A percentile compares a stretch with the other conserved stretches of the same genome.
phyloP scores from a whole-genome alignment of 2,797 vertebrate genomes.

The Dendrocincla tyrannina region DNA sequence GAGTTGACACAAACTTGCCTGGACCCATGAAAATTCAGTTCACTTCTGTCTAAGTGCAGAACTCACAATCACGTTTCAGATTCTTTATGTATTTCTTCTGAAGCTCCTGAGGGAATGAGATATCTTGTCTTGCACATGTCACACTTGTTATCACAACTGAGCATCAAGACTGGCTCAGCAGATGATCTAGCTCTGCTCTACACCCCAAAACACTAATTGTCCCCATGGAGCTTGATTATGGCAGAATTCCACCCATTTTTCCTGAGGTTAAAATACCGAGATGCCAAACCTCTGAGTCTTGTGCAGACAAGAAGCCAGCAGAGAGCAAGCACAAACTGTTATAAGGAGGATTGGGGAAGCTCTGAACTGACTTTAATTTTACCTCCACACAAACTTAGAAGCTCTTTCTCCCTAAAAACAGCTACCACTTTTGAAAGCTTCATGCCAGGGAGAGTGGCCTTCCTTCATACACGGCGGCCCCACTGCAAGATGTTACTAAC shows the following conservation, averaged over 20 bases:
- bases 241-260: background rate
- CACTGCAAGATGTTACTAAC: background rate
- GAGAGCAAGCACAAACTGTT: background rate
- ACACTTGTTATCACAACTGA: background rate
- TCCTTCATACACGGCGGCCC: background rate
- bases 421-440: background rate
- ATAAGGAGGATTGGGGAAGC: background rate
- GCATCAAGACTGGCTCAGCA: background rate
- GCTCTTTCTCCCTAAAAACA: background rate
- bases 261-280: background rate
- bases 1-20: background rate
- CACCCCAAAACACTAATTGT: background rate
- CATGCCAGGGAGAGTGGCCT: background rate
- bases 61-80: background rate
- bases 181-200: background rate
- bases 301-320: background rate
- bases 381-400: background rate
- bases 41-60: background rate
- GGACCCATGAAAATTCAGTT: background rate
- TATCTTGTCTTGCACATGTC: background rate
- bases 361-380: background rate
- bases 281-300: background rate
- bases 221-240: background rate
- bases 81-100: background rate
- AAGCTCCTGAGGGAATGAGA: background rate